A percentile compares a stretch with the other conserved stretches of the same genome.
Conservation (phyloP, 2,888 invertebrate genomes). For the Yponomeuta plumbellus region DNA sequence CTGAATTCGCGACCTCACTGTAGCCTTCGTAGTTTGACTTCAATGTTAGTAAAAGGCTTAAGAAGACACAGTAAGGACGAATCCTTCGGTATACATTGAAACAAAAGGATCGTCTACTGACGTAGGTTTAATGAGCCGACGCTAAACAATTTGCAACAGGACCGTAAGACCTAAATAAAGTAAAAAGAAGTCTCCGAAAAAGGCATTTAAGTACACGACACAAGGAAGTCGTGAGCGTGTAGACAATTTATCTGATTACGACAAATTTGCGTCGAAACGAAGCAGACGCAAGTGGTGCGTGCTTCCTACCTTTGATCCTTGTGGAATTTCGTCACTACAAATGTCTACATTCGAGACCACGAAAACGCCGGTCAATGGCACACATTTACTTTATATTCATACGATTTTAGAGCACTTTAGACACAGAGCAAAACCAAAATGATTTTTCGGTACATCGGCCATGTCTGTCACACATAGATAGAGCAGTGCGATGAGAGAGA, state of each 20-base stretch:
- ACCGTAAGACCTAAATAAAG: slow-evolving; percentile 32
- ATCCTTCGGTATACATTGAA: background rate
- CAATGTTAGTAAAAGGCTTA: background rate
- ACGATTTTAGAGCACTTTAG: slow-evolving; percentile 18
- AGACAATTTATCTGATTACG: slow-evolving; percentile 57
- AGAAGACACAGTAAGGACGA: background rate
- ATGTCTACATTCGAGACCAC: slow-evolving; percentile 32
- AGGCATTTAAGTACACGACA: slow-evolving; percentile 37
- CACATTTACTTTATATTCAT: slow-evolving; percentile 43
- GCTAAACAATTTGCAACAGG: slow-evolving; percentile 20
- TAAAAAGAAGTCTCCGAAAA: slow-evolving; percentile 33
- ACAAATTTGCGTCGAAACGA: slow-evolving; percentile 52
- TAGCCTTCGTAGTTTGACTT: background rate
- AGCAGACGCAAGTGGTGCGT: slow-evolving; percentile 47
- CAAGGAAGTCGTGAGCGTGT: slow-evolving; percentile 47
- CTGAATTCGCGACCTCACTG: background rate
- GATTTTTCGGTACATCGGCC: background rate
- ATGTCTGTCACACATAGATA: slow-evolving; percentile 1
- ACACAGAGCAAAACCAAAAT: background rate
- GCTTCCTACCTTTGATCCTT: slow-evolving; percentile 53
- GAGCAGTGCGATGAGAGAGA: background rate
- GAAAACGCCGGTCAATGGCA: slow-evolving; percentile 47
- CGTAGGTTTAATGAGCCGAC: slow-evolving; percentile 20
- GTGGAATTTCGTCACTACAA: slow-evolving; percentile 38
- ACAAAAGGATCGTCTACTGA: slow-evolving; percentile 20